These are phyloP conservation scores for Vulpes lagopus DNA, from an alignment of 2,113 vertebrate species.

Conservation along the genomic window DNA sequence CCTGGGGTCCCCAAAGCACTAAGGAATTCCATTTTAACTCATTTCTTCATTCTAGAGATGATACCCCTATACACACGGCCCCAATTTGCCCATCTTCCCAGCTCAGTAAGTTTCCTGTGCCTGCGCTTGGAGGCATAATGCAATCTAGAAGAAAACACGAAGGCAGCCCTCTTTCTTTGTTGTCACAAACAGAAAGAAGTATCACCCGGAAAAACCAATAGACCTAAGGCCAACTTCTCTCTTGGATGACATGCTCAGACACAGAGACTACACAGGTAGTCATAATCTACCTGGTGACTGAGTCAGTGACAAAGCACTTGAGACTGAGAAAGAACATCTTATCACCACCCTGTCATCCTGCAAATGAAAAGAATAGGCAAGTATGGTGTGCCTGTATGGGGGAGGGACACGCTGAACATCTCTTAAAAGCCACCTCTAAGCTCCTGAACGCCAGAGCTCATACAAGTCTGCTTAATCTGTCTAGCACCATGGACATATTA, in stretches of 20 bases:
- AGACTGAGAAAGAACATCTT: neutral
- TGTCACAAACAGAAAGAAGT: neutral
- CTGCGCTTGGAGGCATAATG: neutral
- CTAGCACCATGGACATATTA: neutral
- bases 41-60: constrained; percentile 10
- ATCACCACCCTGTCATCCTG: neutral
- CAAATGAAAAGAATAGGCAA: constrained; percentile 2
- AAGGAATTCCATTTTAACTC: constrained; percentile 11
- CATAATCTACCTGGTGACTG: neutral
- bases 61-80: neutral
- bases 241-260: neutral
- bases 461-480: neutral
- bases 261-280: neutral
- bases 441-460: neutral
- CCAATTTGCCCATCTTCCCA: constrained; percentile 1
- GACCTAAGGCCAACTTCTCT: constrained; percentile 47
- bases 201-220: neutral
- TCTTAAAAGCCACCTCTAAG: constrained; percentile 5
- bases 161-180: constrained; percentile 33
- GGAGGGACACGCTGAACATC: neutral
- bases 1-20: neutral
- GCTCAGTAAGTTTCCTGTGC: constrained; percentile 59
- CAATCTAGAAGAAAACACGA: neutral
- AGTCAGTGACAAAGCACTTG: constrained; percentile 57
- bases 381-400: neutral